A percentile compares a stretch with the other conserved stretches of the same genome.
These are phyloP conservation scores for Cheirogaleus medius DNA, from an alignment of 2,113 vertebrate species.

Conservation along the genomic window DNA sequence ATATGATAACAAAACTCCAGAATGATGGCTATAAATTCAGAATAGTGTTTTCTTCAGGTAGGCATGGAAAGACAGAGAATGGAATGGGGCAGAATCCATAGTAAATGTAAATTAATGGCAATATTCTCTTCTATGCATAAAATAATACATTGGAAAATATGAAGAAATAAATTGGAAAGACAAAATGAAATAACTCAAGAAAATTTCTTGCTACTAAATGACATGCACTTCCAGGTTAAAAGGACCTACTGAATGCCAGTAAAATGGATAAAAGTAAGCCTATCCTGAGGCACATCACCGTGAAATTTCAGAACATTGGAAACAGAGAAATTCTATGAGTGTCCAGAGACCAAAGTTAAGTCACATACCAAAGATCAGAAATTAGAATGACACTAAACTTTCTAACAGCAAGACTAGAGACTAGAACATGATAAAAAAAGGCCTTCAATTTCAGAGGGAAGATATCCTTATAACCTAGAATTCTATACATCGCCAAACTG, in stretches of 20 bases:
- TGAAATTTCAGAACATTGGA: neutral
- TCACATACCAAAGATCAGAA: neutral
- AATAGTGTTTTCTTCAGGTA: neutral
- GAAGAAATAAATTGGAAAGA: neutral
- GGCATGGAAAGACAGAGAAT: neutral
- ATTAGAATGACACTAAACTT: neutral
- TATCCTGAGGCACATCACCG: neutral
- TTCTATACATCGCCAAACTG: neutral
- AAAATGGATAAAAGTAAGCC: neutral
- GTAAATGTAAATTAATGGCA: neutral
- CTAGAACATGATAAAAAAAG: neutral
- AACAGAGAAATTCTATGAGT: neutral
- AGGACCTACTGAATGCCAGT: neutral
- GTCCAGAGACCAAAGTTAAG: neutral
- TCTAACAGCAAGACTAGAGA: neutral
- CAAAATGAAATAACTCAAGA: neutral
- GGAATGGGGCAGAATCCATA: neutral
- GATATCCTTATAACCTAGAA: neutral
- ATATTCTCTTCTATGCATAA: neutral
- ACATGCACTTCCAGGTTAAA: neutral
- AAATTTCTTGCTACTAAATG: neutral
- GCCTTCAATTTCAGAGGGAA: neutral
- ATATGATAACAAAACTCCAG: neutral
- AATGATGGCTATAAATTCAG: neutral
- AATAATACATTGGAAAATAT: neutral